These are phyloP conservation scores for Bathynomus jamesi DNA, from an alignment of 1,140 invertebrate species.

Conservation along the genomic window DNA sequence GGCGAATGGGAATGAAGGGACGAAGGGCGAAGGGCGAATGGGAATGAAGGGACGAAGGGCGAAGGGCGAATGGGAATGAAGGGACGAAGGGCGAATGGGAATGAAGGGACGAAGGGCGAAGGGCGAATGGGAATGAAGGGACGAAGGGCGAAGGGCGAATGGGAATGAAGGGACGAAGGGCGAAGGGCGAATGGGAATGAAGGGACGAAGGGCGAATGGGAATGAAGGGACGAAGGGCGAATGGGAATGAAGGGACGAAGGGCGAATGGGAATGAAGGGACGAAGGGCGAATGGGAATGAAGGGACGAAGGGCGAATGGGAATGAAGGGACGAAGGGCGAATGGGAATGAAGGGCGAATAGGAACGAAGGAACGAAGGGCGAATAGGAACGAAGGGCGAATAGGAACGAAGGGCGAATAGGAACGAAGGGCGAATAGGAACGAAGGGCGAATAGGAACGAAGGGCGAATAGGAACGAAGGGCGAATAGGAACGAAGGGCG, in stretches of 20 bases:
- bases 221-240: background rate
- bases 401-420: background rate
- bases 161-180: background rate
- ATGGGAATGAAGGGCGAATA: background rate
- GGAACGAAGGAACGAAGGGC: background rate
- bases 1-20: no score
- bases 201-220: background rate
- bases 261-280: background rate
- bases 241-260: background rate
- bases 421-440: background rate
- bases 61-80: no score
- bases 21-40: no score
- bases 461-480: background rate
- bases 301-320: background rate
- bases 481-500: background rate
- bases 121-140: background rate
- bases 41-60: no score
- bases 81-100: no score
- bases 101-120: background rate
- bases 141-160: background rate
- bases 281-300: background rate
- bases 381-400: background rate
- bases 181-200: background rate
- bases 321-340: background rate
- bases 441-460: background rate